Base-by-base conservation (phyloP, 1,140 invertebrate species). In the Aculops lycopersici region DNA sequence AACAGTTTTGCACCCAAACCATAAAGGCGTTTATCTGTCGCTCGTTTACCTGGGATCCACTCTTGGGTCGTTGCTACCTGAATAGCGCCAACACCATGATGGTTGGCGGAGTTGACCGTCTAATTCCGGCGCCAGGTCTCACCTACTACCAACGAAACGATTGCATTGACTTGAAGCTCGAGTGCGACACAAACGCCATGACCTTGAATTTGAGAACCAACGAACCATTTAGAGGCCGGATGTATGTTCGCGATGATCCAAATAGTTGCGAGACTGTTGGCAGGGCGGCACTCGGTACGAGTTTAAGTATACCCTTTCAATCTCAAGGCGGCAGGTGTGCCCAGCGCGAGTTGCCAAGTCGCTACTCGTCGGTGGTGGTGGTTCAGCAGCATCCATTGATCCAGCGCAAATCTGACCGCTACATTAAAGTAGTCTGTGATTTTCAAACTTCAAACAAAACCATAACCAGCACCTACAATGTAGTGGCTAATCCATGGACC, bases 381-480 rank as follows among this genome's bases (percentile, higher is more conserved):
- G 55, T 68, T 14, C 66, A 68, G 46, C 60, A 63, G 41, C 66
- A 68, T 48, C 63, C 64, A 1, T 58, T 67, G 39, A 63, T 68
- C 17, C 66, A 68, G 45, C 53, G 62, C 37, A 51, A 61, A 16
- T 64, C 63, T 2, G 66, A 68, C 47, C 53, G 63, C 38, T 58
- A 65, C 3, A 55, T 67, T 17, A 58, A 57, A 45, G 51, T 67
- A 1, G 60, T 63, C 12, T 68, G 66, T 43, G 49, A 65, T 35
- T 57, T 60, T 24, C 50, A 56, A 20, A 52, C 43, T 47, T 53
- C 21, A 35, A 54, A 53, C 48, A 61, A 61, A 40, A 54, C 54
- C 2, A 47, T 58, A 8, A 52, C 47, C n/a, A 55, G 52, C 43
- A 49, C 49, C 4, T 54, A 52, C 42, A 50, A 49, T 38, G 49